A percentile compares a stretch with the other conserved stretches of the same genome.
Evolutionary conservation across 2,888 invertebrate genomes (phyloP).

Genomic region (Agelastica alni): DNA sequence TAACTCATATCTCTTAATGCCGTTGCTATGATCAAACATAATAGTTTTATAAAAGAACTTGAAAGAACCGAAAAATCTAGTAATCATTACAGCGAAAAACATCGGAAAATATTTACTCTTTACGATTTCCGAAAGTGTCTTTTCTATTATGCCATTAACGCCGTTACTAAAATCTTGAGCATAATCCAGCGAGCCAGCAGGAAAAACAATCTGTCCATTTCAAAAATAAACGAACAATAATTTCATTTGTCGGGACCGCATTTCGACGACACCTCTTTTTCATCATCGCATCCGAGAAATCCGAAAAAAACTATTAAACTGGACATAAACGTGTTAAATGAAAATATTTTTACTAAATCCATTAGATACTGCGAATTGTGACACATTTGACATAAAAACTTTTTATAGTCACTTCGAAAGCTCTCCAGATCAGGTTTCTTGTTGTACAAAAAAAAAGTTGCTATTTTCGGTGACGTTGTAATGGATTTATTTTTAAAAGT

Average conservation of each 20-base stretch:
- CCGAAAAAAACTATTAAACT: slow-evolving; percentile 24
- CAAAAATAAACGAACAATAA: slow-evolving; percentile 23
- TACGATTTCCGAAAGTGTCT: neutral
- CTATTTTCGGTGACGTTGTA: neutral
- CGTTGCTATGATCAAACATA: too few species aligned
- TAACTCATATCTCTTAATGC: too few species aligned
- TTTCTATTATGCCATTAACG: neutral
- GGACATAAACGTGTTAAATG: slow-evolving; percentile 25
- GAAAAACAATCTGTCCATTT: slow-evolving; percentile 19
- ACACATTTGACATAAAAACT: slow-evolving; percentile 17
- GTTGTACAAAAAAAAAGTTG: neutral
- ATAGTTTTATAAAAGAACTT: too few species aligned
- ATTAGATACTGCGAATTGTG: slow-evolving; percentile 12
- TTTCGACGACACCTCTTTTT: slow-evolving; percentile 12
- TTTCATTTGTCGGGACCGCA: slow-evolving; percentile 24
- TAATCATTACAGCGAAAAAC: neutral
- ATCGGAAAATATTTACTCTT: neutral
- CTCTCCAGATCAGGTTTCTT: neutral
- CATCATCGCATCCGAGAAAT: slow-evolving; percentile 6
- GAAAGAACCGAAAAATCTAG: too few species aligned
- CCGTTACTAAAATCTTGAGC: neutral
- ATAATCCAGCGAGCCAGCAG: slow-evolving; percentile 4
- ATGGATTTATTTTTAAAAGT: neutral
- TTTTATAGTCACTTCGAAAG: slow-evolving; percentile 11
- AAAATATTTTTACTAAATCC: slow-evolving; percentile 24